A percentile compares a stretch with the other conserved stretches of the same genome.
Conservation (phyloP, 1,140 invertebrate genomes). For the Diprion similis region DNA sequence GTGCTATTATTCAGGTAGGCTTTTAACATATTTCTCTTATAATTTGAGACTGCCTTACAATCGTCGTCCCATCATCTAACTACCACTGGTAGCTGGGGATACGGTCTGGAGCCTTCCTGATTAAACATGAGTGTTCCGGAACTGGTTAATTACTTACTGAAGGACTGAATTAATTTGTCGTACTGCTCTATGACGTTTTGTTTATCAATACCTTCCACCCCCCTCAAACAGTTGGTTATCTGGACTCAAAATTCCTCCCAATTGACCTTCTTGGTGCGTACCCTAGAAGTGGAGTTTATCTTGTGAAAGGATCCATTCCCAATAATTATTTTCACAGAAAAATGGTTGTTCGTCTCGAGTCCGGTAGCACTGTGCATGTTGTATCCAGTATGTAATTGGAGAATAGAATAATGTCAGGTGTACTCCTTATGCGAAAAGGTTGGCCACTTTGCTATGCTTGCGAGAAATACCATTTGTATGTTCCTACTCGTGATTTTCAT, state of each 20-base stretch:
- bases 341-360: background rate
- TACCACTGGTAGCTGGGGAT: background rate
- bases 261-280: background rate
- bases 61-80: slow-evolving; percentile 10
- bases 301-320: background rate
- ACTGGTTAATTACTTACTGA: background rate
- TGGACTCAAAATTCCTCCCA: background rate
- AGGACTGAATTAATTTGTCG: background rate
- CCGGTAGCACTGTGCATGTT: background rate
- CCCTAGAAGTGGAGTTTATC: background rate
- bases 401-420: background rate
- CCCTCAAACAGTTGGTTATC: background rate
- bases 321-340: background rate
- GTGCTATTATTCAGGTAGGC: background rate
- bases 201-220: background rate
- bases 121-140: background rate
- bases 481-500: background rate
- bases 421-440: background rate
- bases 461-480: background rate
- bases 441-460: background rate
- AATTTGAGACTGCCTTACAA: background rate
- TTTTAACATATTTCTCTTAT: background rate
- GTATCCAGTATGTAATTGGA: background rate
- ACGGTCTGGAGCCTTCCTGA: background rate
- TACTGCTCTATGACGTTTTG: background rate